These are phyloP conservation scores for Stenolophus ochropezus DNA, from an alignment of 2,888 invertebrate genomes.

Conservation along the genomic window DNA sequence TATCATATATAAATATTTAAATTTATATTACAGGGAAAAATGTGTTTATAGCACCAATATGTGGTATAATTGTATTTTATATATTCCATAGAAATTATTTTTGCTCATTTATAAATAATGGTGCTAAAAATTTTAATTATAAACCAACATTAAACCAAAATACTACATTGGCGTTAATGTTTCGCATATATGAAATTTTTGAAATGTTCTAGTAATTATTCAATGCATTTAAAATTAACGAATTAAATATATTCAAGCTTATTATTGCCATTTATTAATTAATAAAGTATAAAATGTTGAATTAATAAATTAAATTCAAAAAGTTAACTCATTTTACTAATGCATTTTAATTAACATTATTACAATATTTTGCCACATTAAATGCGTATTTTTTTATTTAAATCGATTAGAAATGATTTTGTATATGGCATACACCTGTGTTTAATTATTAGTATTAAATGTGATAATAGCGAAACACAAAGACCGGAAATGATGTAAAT, in stretches of 20 bases:
- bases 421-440: neutral
- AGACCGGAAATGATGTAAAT: conserved; percentile 30
- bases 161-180: neutral
- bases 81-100: too few species aligned
- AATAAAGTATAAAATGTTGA: too few species aligned
- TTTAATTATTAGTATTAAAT: neutral
- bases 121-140: too few species aligned
- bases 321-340: neutral
- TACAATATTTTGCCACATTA: neutral
- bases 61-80: too few species aligned
- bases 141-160: too few species aligned
- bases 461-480: neutral
- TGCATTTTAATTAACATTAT: neutral
- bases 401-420: neutral
- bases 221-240: neutral
- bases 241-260: neutral
- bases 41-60: too few species aligned
- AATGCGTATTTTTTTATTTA: neutral
- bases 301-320: neutral
- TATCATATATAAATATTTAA: too few species aligned
- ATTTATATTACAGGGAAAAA: too few species aligned
- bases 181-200: neutral
- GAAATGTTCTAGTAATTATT: neutral
- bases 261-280: neutral
- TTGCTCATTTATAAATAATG: too few species aligned